Evolutionary conservation across 2,888 invertebrate species (phyloP), one percentile per base, ranked within the genome.

Genomic region (Sinhomidia bicolor): DNA sequence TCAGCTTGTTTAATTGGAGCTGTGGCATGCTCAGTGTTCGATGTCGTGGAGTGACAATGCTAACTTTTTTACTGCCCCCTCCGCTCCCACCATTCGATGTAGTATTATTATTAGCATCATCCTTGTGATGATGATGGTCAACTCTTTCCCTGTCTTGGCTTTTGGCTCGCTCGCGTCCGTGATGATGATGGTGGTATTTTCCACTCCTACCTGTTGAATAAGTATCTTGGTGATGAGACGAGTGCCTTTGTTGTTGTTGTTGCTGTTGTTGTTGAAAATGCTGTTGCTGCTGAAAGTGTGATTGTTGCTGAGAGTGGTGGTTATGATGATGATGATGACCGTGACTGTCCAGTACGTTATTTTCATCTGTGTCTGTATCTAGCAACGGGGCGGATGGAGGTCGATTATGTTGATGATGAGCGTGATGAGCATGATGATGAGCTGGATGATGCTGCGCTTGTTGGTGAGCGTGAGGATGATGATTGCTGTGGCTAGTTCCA

Each of bases 11-110:
- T 62, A 92, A 57, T 74, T 95, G 94, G 89, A 97, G 94, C 93
- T 97, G 97, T 2, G 97, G 97, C 96, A 97, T 96, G 93, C 97
- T 97, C 57, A 96, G 94, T 1, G 97, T 96, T 92, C 97, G 94
- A 93, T 96, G 96, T 92, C 96, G 96, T 41, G 95, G 95, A 92
- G 96, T 95, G 68, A 95, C 95, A 93, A 95, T 96, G 92, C 95
- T 95, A 12, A 91, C 90, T 76, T 90, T 90, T 76, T 91, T 91
- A 26, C 89, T 89, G 32, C 47, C 57, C 20, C 90, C 89, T 7
- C 79, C 87, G 79, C 79, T 60, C 57, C 89, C 79, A 36, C 62
- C 60, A 20, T 57, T 57, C 23, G 10, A 36, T n/a, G n/a, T 76
- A 54, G 12, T 79, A 32, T 80, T 60, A 74, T 83, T 81, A 41